Evolutionary conservation across 2,888 invertebrate species (phyloP), one percentile per base, ranked within the genome.

Genomic region (Slavum lentiscoides): DNA sequence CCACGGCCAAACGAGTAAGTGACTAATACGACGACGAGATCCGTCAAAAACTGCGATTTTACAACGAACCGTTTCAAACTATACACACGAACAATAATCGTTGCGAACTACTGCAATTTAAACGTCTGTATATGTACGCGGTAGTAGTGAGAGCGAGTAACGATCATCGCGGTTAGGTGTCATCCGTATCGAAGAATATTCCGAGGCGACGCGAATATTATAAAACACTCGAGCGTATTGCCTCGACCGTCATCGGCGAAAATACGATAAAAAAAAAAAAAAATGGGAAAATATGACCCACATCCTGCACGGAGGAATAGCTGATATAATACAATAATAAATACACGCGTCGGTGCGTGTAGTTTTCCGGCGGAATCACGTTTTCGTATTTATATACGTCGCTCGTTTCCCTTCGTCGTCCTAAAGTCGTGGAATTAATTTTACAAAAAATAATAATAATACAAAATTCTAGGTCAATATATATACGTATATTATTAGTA

Each of bases 321-420:
- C 30, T 30, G 30, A 4, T 30, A 30, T 30, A 30, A 30, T 30
- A 53, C 49, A 43, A 43, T 43, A 43, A 43, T 43, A 43, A 43
- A 7, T 43, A 11, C 11, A 17, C 17, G 23, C 23, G 19, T 23
- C 15, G 17, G 4, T 30, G 39, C 39, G 39, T 72, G 43, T 61
- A 21, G 59, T 59, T 61, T 72, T 61, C 43, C 43, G 72, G 43
- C n/a, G 70, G 30, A 15, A 59, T 37, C 72, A 39, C 72, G 23
- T 61, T 72, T 61, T 72, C 30, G 4, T 30, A 30, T 30, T 30
- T 30, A 30, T 61, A 72, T 23, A 59, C 59, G 23, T 19, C 19
- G 37, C 8, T 2, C 15, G 37, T 17, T 30, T 30, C 4, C 4
- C 30, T 30, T 30, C 30, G 1, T 30, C 30, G 19, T 64, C 17